phyloP scores from a whole-genome alignment of 2,113 vertebrate genomes.

The Antechinus stuartii region DNA sequence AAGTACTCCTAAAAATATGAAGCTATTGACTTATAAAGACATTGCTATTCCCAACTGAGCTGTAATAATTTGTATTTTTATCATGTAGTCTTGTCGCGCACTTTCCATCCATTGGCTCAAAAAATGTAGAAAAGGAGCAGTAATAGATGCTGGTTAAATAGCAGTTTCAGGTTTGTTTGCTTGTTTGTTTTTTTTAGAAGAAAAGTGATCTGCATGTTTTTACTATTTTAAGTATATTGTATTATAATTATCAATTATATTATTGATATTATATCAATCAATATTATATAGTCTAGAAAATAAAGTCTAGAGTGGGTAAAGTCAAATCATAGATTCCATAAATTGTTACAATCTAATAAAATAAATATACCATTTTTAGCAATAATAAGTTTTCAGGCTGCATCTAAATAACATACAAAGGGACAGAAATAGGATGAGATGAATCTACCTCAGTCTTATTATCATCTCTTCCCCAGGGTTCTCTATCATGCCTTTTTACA shows the following conservation, averaged over 20 bases:
- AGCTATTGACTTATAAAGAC: background rate
- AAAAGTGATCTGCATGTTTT: background rate
- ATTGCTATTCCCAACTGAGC: background rate
- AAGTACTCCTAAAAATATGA: background rate
- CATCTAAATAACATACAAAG: background rate
- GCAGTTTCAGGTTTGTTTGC: background rate
- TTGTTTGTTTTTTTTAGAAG: background rate
- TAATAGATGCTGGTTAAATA: background rate
- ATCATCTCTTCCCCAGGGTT: background rate
- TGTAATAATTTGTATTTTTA: background rate
- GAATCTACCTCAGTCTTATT: background rate
- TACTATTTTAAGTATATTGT: background rate
- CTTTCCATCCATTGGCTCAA: background rate
- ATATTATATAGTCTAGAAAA: background rate
- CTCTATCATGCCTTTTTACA: background rate
- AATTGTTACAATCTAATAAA: background rate
- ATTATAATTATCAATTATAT: too few species aligned
- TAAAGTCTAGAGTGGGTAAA: background rate
- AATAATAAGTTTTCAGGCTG: background rate
- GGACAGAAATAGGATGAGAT: background rate
- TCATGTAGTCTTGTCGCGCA: background rate
- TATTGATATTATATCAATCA: background rate
- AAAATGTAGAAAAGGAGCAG: background rate
- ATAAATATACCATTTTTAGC: background rate
- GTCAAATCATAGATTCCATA: background rate